phyloP scores from a whole-genome alignment of 2,888 invertebrate species.

The Epistrophe eligans region DNA sequence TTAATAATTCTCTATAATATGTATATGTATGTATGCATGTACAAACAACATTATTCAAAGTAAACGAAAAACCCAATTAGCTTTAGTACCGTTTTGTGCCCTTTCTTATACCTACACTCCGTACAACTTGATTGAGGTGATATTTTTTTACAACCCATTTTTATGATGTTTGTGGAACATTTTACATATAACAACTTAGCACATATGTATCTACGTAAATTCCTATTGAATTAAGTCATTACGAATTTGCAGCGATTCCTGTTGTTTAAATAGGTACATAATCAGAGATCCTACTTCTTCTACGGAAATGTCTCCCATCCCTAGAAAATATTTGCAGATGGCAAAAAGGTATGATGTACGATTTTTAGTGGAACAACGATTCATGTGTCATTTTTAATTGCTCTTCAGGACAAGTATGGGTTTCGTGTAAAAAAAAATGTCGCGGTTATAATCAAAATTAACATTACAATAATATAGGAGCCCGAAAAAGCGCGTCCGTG shows the following conservation, averaged over 20 bases:
- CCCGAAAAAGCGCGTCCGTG: too few species aligned
- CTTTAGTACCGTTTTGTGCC: slow-evolving; percentile 27
- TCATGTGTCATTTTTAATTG: too few species aligned
- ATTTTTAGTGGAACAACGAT: too few species aligned
- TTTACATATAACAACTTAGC: not conserved
- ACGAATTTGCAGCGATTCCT: not conserved
- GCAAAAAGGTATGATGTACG: too few species aligned
- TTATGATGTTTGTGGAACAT: not conserved
- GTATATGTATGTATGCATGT: too few species aligned
- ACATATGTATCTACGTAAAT: not conserved
- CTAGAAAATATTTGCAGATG: too few species aligned
- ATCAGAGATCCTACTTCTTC: too few species aligned
- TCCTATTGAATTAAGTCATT: not conserved
- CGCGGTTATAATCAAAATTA: too few species aligned
- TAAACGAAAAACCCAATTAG: slow-evolving; percentile 47
- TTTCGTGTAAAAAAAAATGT: too few species aligned
- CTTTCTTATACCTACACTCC: not conserved
- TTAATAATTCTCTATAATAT: not conserved
- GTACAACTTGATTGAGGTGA: slow-evolving; percentile 12
- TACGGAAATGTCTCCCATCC: too few species aligned
- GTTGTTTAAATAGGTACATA: not conserved
- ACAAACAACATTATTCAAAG: slow-evolving; percentile 27
- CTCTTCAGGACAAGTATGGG: too few species aligned
- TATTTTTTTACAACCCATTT: not conserved
- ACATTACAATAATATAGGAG: too few species aligned